Percentiles rank a stretch among this genome's conserved stretches.
phyloP scores from a whole-genome alignment of 2,113 vertebrate species.

The Sinocyclocheilus maitianheensis region DNA sequence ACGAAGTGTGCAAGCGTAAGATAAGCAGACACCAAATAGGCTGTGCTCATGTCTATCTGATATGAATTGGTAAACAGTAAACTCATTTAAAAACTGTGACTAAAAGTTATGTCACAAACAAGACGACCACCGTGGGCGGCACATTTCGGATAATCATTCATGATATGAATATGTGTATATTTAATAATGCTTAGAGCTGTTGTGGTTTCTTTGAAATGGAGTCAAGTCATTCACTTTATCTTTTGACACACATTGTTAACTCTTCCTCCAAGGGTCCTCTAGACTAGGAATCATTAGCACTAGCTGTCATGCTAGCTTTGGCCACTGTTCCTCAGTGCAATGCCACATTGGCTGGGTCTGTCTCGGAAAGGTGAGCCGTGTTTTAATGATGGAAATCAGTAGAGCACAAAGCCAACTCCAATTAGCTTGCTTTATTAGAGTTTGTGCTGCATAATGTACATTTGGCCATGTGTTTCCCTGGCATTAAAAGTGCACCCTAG shows the following conservation, averaged over 20 bases:
- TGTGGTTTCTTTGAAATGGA: constrained; percentile 14
- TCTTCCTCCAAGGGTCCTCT: constrained; percentile 35
- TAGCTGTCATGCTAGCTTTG: constrained; percentile 51
- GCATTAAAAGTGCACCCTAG: constrained; percentile 37
- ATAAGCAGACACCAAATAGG: neutral
- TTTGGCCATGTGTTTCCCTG: constrained; percentile 45
- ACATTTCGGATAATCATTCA: neutral
- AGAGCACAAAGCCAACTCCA: constrained; percentile 71
- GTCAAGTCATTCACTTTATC: constrained; percentile 12
- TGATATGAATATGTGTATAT: neutral
- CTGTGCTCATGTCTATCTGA: constrained; percentile 2
- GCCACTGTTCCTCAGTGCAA: constrained; percentile 45
- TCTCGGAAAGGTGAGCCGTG: constrained; percentile 62
- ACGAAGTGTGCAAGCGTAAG: neutral
- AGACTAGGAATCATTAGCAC: constrained; percentile 47
- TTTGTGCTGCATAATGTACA: constrained; percentile 62
- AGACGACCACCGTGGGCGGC: neutral
- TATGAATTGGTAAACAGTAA: constrained; percentile 13
- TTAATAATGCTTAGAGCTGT: constrained; percentile 35
- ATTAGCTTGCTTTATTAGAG: constrained; percentile 73
- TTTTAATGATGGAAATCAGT: constrained; percentile 65
- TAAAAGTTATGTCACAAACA: neutral
- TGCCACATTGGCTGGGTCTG: constrained; percentile 60
- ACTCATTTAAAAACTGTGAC: neutral
- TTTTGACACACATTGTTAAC: constrained; percentile 17